A percentile compares a stretch with the other conserved stretches of the same genome.
Evolutionary conservation across 2,888 invertebrate species (phyloP).

Genomic region (Malthinus flaveolus): DNA sequence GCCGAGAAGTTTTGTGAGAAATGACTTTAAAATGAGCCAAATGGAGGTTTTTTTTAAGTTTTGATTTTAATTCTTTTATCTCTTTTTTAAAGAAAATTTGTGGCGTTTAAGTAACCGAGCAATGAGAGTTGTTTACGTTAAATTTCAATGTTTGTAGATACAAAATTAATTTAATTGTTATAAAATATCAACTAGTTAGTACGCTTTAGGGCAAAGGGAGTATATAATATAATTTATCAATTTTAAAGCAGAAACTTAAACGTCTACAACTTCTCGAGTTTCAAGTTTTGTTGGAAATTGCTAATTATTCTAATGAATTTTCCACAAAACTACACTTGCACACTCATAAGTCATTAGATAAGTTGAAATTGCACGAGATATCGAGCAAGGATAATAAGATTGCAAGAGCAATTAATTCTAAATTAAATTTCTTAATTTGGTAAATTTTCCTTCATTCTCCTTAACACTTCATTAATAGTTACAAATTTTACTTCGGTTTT

Average conservation of each 20-base stretch:
- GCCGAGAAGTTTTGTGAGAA: no score
- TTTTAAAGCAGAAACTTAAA: constrained; percentile 12
- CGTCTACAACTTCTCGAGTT: constrained; percentile 8
- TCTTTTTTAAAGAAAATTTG: no score
- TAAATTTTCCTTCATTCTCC: constrained; percentile 11
- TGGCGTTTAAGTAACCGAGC: no score
- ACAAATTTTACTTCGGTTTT: constrained; percentile 10
- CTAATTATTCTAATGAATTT: constrained; percentile 27
- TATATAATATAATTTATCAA: constrained; percentile 9
- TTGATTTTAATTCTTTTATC: no score
- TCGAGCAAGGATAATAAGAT: constrained; percentile 21
- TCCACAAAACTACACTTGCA: constrained; percentile 23
- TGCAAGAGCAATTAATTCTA: constrained; percentile 14
- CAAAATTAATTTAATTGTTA: not conserved
- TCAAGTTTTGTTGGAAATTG: constrained; percentile 15
- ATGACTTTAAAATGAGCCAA: no score
- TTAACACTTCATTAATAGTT: constrained; percentile 14
- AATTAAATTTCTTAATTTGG: constrained; percentile 16
- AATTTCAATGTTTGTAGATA: no score
- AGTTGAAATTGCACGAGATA: constrained; percentile 19
- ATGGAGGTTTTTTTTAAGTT: no score
- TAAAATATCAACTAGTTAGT: constrained; percentile 1
- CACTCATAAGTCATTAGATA: constrained; percentile 21
- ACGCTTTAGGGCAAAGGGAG: not conserved
- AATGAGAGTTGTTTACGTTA: no score